Percentiles rank a stretch among this genome's conserved stretches.
Conservation (phyloP, 2,113 vertebrate species). For the Phalacrocorax aristotelis region DNA sequence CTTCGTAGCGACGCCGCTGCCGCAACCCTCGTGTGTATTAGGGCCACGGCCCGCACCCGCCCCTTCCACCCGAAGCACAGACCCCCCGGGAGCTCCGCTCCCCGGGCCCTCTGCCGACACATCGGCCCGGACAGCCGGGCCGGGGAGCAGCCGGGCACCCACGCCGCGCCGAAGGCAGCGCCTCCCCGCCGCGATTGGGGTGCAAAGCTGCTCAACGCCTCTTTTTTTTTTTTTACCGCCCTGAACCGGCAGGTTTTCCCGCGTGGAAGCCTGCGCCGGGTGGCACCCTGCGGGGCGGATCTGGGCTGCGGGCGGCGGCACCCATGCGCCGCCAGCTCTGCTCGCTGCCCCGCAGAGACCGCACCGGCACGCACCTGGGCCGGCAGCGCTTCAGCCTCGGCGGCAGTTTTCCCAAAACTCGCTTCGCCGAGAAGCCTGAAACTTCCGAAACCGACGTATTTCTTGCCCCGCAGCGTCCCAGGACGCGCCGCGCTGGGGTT, state of each 20-base stretch:
- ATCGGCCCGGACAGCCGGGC: accelerated
- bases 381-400: not conserved
- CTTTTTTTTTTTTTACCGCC: not conserved
- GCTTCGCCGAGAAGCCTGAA: too few species aligned
- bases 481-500: too few species aligned
- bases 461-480: not conserved
- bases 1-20: not conserved
- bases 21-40: accelerated
- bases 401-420: too few species aligned
- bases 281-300: not conserved
- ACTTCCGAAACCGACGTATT: too few species aligned
- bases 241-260: not conserved
- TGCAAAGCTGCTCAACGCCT: accelerated
- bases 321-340: not conserved
- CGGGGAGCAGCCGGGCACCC: not conserved
- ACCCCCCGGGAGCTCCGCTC: accelerated
- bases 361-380: not conserved
- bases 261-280: not conserved
- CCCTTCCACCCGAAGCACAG: not conserved
- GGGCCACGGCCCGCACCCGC: not conserved
- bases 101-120: accelerated
- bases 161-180: accelerated
- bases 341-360: not conserved
- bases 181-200: accelerated
- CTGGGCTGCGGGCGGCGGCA: not conserved